Conservation (phyloP, 2,888 invertebrate species). For the Ferdinandea cuprea region DNA sequence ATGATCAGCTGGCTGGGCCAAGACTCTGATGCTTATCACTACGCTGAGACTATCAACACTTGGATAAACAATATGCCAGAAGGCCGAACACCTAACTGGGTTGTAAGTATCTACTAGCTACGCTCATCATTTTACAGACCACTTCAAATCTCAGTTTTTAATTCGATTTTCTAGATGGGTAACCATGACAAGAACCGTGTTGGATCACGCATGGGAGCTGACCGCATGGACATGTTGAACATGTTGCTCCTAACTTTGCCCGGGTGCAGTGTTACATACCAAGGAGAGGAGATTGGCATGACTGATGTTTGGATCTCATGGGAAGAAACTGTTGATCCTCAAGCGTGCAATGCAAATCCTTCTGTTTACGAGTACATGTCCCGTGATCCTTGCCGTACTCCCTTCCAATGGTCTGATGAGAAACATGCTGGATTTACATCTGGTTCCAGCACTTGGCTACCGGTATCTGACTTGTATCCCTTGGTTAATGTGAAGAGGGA, state of each 20-base stretch:
- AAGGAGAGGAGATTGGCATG: slow-evolving; percentile 94
- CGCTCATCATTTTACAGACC: neutral
- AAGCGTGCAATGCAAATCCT: slow-evolving; percentile 87
- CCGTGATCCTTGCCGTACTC: slow-evolving; percentile 86
- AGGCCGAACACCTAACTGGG: slow-evolving; percentile 86
- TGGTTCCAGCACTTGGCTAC: slow-evolving; percentile 81
- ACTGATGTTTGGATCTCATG: slow-evolving; percentile 86
- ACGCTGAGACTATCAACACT: slow-evolving; percentile 84
- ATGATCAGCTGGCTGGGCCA: slow-evolving; percentile 84
- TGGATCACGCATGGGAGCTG: slow-evolving; percentile 86
- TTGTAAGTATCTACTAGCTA: slow-evolving; percentile 85
- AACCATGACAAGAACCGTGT: slow-evolving; percentile 88
- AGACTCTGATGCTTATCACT: slow-evolving; percentile 84
- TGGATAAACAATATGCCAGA: slow-evolving; percentile 86
- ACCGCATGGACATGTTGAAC: slow-evolving; percentile 88
- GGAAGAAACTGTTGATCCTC: slow-evolving; percentile 87
- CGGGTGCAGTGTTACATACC: slow-evolving; percentile 92
- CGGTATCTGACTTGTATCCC: slow-evolving; percentile 84
- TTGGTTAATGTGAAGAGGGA: slow-evolving; percentile 85
- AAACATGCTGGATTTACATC: slow-evolving; percentile 81
- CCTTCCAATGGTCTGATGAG: slow-evolving; percentile 86
- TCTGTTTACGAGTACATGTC: slow-evolving; percentile 85
- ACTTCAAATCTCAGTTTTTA: neutral
- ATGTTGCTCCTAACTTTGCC: slow-evolving; percentile 92
- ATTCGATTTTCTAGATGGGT: slow-evolving; percentile 85